These are phyloP conservation scores for Parnassius glacialis DNA, from an alignment of 2,888 invertebrate genomes.

Conservation along the genomic window DNA sequence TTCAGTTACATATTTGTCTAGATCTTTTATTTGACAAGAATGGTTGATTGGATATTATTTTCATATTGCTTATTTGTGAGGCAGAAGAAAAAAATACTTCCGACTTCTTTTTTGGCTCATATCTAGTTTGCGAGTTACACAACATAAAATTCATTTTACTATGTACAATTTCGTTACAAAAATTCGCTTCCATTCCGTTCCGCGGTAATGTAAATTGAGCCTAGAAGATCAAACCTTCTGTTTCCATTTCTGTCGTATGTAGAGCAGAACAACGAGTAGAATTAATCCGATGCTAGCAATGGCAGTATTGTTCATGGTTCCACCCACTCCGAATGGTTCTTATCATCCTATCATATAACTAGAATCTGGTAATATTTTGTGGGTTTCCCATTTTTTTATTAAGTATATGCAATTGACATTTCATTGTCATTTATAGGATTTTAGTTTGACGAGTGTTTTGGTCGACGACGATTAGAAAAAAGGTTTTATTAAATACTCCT, in stretches of 20 bases:
- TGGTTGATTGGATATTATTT: too few relatives aligned
- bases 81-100: too few relatives aligned
- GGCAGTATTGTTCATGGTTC: conserved; percentile 17
- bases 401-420: conserved; percentile 7
- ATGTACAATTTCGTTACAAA: too few relatives aligned
- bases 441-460: too few relatives aligned
- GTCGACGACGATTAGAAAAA: background rate
- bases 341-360: conserved; percentile 18
- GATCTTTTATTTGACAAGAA: too few relatives aligned
- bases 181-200: too few relatives aligned
- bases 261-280: conserved; percentile 12
- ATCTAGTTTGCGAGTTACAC: too few relatives aligned
- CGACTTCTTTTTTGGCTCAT: too few relatives aligned
- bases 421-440: conserved; percentile 6
- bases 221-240: conserved; percentile 11
- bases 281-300: conserved; percentile 13
- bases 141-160: too few relatives aligned
- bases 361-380: conserved; percentile 5
- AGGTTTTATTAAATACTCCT: background rate
- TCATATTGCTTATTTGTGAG: too few relatives aligned
- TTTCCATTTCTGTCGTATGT: conserved; percentile 13
- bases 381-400: conserved; percentile 11
- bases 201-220: too few relatives aligned
- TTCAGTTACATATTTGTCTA: too few relatives aligned
- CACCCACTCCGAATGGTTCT: conserved; percentile 6